Evolutionary conservation across 2,888 invertebrate species (phyloP), one percentile per base, ranked within the genome.

Genomic region (Drosophila macrothrix): DNA sequence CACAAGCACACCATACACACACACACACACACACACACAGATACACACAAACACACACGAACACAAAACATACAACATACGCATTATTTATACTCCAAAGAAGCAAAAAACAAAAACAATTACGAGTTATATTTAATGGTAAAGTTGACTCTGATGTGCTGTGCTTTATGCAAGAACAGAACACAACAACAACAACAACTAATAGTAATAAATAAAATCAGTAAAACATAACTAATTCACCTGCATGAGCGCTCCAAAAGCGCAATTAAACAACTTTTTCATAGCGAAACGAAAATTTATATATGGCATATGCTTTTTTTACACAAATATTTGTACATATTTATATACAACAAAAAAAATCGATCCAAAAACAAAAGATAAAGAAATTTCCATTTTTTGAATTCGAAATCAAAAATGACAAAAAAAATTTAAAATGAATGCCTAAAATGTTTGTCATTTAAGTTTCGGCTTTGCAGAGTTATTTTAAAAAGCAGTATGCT

Each of bases 11-110:
- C 29, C 25, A 16, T 9, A 31, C 31, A 31, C 31, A 46, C 77
- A 83, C 63, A 78, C 55, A n/a, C n/a, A 71, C 39, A 64, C 43
- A 62, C 55, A 69, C 56, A 81, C 58, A 72, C 29, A 67, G 29
- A 68, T 39, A 37, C 53, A 80, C 54, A 75, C 62, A 69, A 39
- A 76, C 59, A 70, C 59, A 46, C 43, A 80, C 49, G 69, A 41
- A 71, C 58, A 56, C 59, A 56, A 78, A 56, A 76, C 65, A 74
- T 67, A 61, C 68, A 76, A 82, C 62, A 80, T 73, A 79, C 73
- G 81, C 84, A 88, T 89, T 90, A 90, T 89, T 86, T 90, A 88
- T 88, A 88, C 88, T 90, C 90, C 90, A 90, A 88, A 91, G 82
- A 83, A 83, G 83, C 83, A 78, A 84, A 78, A 78, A 78, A 76